phyloP scores from a whole-genome alignment of 2,797 vertebrate species.

The Todus mexicanus region DNA sequence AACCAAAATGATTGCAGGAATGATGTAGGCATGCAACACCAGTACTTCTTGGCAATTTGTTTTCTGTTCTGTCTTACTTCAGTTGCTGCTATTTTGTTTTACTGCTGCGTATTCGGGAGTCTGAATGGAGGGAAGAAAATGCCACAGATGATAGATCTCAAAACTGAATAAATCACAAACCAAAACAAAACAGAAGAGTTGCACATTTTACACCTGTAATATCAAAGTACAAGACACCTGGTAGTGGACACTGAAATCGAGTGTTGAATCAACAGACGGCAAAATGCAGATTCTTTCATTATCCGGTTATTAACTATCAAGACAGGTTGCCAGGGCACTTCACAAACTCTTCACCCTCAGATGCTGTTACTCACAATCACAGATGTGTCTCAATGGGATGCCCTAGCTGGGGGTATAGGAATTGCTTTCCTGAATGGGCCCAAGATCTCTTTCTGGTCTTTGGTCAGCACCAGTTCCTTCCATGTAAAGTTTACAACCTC shows the following conservation, averaged over 20 bases:
- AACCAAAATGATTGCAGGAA: neutral
- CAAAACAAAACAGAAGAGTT: neutral
- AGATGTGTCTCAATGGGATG: rapidly evolving
- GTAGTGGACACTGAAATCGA: neutral
- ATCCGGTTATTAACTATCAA: neutral
- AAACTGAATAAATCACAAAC: too few species aligned
- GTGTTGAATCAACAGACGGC: neutral
- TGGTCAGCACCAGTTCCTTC: neutral
- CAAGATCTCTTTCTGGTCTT: neutral
- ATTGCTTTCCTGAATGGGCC: neutral
- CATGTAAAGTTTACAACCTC: neutral
- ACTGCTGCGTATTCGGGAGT: neutral
- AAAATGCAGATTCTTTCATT: neutral
- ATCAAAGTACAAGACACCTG: neutral
- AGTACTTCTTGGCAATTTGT: neutral
- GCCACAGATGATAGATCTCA: neutral
- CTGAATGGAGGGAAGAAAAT: neutral
- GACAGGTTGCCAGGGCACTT: neutral
- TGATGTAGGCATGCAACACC: neutral
- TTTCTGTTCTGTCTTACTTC: neutral
- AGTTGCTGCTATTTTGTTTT: neutral
- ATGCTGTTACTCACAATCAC: neutral
- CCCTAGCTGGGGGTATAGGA: neutral
- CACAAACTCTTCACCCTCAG: neutral
- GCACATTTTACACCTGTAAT: neutral